Percentiles rank a stretch among this genome's conserved stretches.
phyloP scores from a whole-genome alignment of 2,888 invertebrate genomes.

The Drosophila falleni region DNA sequence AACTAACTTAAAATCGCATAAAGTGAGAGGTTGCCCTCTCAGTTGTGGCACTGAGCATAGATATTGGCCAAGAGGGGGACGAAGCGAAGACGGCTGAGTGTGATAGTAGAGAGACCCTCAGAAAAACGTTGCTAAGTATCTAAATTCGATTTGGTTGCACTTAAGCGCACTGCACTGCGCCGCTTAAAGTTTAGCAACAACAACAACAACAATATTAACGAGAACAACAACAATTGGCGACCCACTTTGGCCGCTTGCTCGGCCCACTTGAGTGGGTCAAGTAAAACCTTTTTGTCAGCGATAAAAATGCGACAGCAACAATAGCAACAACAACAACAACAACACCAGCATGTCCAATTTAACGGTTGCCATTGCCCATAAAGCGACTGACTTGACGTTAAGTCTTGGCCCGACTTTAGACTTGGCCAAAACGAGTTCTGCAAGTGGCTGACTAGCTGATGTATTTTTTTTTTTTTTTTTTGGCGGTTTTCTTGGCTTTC shows the following conservation, averaged over 20 bases:
- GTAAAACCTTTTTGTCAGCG: constrained; percentile 80
- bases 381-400: constrained; percentile 53
- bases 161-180: constrained; percentile 53
- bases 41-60: background rate
- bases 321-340: constrained; percentile 10
- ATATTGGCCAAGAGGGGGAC: too few relatives aligned
- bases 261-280: constrained; percentile 75
- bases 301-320: constrained; percentile 52
- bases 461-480: constrained; percentile 22
- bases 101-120: constrained; percentile 27
- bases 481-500: constrained; percentile 35
- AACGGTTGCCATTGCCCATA: constrained; percentile 68
- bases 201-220: constrained; percentile 18
- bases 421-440: constrained; percentile 46
- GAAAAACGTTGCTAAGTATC: constrained; percentile 63
- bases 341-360: constrained; percentile 62
- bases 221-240: constrained; percentile 34
- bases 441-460: constrained; percentile 32
- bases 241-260: constrained; percentile 51
- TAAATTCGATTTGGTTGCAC: constrained; percentile 76
- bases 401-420: constrained; percentile 30
- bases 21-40: constrained; percentile 60
- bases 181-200: constrained; percentile 37
- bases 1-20: constrained; percentile 68
- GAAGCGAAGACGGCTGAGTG: background rate